Percentiles rank a stretch among this genome's conserved stretches.
Evolutionary conservation across 1,140 invertebrate genomes (phyloP).

Genomic region (Caenorhabditis latens): DNA sequence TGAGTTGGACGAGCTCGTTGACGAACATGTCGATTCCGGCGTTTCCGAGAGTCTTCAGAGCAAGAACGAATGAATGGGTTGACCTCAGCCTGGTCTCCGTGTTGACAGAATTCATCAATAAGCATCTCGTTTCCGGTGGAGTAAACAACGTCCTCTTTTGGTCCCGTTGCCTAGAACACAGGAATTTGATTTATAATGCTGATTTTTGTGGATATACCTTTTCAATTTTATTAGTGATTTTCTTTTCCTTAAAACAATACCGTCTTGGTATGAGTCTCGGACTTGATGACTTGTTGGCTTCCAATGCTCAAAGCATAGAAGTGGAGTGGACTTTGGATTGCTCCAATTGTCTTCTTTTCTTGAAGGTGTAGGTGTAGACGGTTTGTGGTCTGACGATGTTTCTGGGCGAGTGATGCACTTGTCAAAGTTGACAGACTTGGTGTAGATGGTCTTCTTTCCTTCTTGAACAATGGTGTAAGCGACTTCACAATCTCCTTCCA

Average conservation of each 20-base stretch:
- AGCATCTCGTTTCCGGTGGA: slow-evolving; percentile 48
- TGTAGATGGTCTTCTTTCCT: slow-evolving; percentile 64
- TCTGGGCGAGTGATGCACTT: slow-evolving; percentile 71
- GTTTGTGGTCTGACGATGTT: slow-evolving; percentile 50
- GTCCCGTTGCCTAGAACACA: neutral
- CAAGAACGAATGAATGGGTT: slow-evolving; percentile 64
- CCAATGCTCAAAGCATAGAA: slow-evolving; percentile 55
- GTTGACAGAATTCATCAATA: slow-evolving; percentile 63
- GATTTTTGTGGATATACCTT: neutral
- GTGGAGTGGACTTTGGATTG: slow-evolving; percentile 53
- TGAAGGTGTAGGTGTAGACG: slow-evolving; percentile 57
- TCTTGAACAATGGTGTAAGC: slow-evolving; percentile 65
- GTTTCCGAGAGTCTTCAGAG: slow-evolving; percentile 72
- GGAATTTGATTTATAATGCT: neutral
- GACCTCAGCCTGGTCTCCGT: slow-evolving; percentile 63
- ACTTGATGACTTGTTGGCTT: slow-evolving; percentile 27
- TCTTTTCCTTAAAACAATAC: slow-evolving; percentile 35
- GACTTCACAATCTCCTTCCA: slow-evolving; percentile 70
- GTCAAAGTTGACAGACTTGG: slow-evolving; percentile 74
- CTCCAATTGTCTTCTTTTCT: slow-evolving; percentile 29
- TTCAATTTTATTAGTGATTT: slow-evolving; percentile 53
- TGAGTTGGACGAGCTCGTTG: slow-evolving; percentile 66
- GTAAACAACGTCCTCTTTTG: slow-evolving; percentile 53
- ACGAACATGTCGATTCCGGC: slow-evolving; percentile 71
- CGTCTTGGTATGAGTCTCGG: slow-evolving; percentile 4